Percentiles rank a stretch among this genome's conserved stretches.
These are phyloP conservation scores for Hylaeus volcanicus DNA, from an alignment of 1,140 invertebrate species.

Conservation along the genomic window DNA sequence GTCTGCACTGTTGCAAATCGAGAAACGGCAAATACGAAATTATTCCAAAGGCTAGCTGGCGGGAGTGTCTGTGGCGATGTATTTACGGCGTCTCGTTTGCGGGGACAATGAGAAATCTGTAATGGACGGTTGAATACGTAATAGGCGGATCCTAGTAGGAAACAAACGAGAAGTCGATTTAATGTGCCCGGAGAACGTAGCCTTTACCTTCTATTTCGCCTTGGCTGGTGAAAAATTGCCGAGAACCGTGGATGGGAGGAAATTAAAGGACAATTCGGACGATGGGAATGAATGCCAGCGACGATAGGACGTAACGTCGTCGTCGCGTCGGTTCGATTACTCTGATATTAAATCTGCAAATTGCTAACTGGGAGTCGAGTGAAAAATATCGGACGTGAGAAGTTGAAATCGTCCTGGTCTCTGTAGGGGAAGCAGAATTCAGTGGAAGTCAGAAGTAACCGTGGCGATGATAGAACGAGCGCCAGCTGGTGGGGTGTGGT, in stretches of 20 bases:
- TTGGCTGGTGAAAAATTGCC: not conserved
- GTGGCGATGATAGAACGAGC: not conserved
- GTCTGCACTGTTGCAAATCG: not conserved
- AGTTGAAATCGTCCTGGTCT: not conserved
- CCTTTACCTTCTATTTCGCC: not conserved
- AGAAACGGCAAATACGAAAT: slow-evolving; percentile 29
- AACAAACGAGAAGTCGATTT: slow-evolving; percentile 12
- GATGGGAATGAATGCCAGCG: too few species aligned
- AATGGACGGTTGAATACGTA: slow-evolving; percentile 8
- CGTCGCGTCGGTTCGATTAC: not conserved
- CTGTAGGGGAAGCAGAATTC: not conserved
- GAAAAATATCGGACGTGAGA: not conserved
- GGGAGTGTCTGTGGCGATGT: not conserved
- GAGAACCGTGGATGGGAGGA: not conserved
- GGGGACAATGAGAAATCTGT: slow-evolving; percentile 23
- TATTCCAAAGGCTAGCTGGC: slow-evolving; percentile 1
- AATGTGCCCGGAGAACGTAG: not conserved
- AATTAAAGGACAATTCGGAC: slow-evolving; percentile 17
- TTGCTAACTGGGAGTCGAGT: not conserved
- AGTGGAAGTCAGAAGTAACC: not conserved
- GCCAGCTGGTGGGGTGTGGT: not conserved
- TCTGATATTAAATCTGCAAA: slow-evolving; percentile 19
- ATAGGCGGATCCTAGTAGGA: not conserved
- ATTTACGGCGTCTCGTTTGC: slow-evolving; percentile 24
- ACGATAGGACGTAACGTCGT: not conserved